Evolutionary conservation across 1,140 invertebrate species (phyloP).

Genomic region (Sarcophaga peregrina): DNA sequence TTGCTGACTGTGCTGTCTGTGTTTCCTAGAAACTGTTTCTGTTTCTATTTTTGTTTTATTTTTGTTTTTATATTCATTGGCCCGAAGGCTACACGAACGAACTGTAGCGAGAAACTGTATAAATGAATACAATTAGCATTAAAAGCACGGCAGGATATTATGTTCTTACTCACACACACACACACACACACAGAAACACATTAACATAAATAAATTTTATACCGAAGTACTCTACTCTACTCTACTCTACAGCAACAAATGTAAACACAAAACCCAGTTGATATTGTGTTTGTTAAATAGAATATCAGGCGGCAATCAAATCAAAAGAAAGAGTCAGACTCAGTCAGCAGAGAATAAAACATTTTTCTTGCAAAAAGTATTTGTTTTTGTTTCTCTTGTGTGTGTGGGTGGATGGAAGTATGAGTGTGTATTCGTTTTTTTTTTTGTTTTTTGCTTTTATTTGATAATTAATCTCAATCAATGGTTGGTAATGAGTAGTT

Average conservation of each 20-base stretch:
- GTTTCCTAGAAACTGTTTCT: not conserved
- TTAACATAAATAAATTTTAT: no score
- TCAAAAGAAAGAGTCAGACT: no score
- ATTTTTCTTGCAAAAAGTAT: not conserved
- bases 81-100: not conserved
- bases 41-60: not conserved
- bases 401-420: no score
- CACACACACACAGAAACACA: not conserved
- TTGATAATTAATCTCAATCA: constrained; percentile 21
- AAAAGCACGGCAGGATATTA: constrained; percentile 19
- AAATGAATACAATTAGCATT: constrained; percentile 15
- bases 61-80: not conserved
- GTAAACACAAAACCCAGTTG: no score
- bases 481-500: constrained; percentile 12
- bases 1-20: not conserved
- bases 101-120: not conserved
- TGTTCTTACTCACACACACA: not conserved
- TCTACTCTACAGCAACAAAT: not conserved
- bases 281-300: no score
- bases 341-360: no score
- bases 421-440: no score
- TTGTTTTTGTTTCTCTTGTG: no score
- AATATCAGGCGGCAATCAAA: no score
- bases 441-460: not conserved
- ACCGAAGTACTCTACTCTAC: no score